Base-by-base conservation (phyloP, 2,797 vertebrate genomes). In the Peromyscus attwateri region DNA sequence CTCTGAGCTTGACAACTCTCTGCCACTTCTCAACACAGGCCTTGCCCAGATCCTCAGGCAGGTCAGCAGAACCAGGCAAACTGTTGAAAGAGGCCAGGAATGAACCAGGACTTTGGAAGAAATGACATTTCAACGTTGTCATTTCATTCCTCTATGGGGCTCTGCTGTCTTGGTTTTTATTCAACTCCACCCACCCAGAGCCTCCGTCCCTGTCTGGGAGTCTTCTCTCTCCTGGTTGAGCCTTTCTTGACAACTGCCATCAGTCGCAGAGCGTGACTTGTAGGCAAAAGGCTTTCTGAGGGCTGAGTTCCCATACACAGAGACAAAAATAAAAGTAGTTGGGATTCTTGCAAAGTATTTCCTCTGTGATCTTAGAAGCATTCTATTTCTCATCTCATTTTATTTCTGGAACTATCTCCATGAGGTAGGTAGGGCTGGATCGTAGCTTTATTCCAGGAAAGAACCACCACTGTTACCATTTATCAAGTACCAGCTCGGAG, bases 261-360 rank as follows among this genome's bases (percentile, higher is more conserved):
- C 87, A 16, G 89, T 94, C 83, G 66, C 81, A 52, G 93, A 75
- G 82, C 3, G 0, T 46, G 80, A 40, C 76, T 80, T 0, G 10
- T 89, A 82, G 75, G 92, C 93, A 55, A 90, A 89, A 83, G 77
- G 64, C 37, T 60, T 77, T 62, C 89, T 9, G 21, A 25, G 43
- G 13, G 68, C 93, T 91, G n/a, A 31, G 60, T n/a, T 77, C 71
- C 89, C 60, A 87, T 46, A 71, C 2, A 82, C 52, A 8, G 52
- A 95, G 71, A 88, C 77, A 81, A 87, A 93, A 91, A 80, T 40
- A 60, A 92, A 52, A 37, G 73, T 52, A 76, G 70, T 60, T 80
- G 89, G 57, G 90, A 89, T 46, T 93, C 93, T 66, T 84, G 64
- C 14, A 64, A 70, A 73, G 34, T 49, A 55, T 66, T 68, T 92